These are phyloP conservation scores for Micrasema longulum DNA, from an alignment of 1,140 invertebrate genomes.

Conservation along the genomic window DNA sequence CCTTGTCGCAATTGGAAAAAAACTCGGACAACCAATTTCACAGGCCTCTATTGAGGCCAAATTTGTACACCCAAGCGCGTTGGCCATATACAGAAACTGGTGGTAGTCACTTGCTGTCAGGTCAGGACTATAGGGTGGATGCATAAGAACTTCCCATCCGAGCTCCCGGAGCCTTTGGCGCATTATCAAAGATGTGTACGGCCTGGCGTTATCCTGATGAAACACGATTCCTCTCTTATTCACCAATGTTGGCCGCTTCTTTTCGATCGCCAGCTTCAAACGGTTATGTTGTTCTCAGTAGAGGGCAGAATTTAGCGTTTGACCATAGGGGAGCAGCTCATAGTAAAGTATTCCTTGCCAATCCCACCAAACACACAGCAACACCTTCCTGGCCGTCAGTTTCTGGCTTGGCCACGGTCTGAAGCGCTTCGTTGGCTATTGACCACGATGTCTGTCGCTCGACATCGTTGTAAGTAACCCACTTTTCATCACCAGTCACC, in stretches of 20 bases:
- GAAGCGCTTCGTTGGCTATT: too few relatives aligned
- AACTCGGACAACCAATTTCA: too few relatives aligned
- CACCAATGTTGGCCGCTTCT: constrained; percentile 9
- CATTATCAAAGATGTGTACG: constrained; percentile 14
- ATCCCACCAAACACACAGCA: constrained; percentile 20
- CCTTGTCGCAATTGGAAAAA: too few relatives aligned
- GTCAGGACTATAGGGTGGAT: constrained; percentile 8
- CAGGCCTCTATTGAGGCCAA: constrained; percentile 19
- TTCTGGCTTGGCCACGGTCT: too few relatives aligned
- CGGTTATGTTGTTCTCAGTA: constrained; percentile 10
- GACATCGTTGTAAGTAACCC: too few relatives aligned
- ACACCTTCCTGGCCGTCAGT: constrained; percentile 17
- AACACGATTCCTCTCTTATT: constrained; percentile 16
- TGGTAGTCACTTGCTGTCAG: constrained; percentile 16
- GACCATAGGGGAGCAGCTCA: constrained; percentile 14
- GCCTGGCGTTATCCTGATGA: constrained; percentile 21
- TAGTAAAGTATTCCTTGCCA: constrained; percentile 15
- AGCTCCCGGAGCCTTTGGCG: constrained; percentile 16
- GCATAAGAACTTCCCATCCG: constrained; percentile 17
- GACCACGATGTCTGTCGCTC: too few relatives aligned
- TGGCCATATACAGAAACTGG: constrained; percentile 9
- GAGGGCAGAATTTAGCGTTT: constrained; percentile 12
- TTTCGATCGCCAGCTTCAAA: constrained; percentile 14
- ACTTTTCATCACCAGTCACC: too few relatives aligned
- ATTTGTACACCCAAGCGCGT: constrained; percentile 15